Evolutionary conservation across 2,888 invertebrate species (phyloP), one percentile per base, ranked within the genome.

Genomic region (Alsophila aescularia): DNA sequence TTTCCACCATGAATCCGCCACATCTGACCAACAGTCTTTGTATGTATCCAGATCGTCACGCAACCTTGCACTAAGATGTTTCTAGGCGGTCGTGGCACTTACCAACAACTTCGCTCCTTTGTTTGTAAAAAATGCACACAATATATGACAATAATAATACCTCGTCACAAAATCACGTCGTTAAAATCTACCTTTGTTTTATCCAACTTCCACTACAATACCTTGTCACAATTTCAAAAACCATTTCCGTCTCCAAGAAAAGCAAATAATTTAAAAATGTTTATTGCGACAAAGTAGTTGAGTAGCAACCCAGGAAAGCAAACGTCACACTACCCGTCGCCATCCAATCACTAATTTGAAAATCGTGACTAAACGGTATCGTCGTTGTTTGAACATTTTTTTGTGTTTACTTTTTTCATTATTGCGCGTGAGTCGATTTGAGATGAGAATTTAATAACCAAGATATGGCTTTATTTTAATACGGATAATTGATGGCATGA

Each of bases 371-470:
- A 34, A 48, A 40, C 16, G 54, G 44, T 54, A 39, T 8, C 34
- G 43, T 54, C 54, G 12, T 29, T 44, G 43, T 54, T 34, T 39
- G 5, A 16, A 0, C 10, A 14, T 53, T 53, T 36, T 29, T 29
- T 29, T 29, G 21, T 29, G 10, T 29, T n/a, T 10, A 3, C 1
- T 32, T 13, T 12, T 32, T 32, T 32, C 13, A 6, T 13, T 27
- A 24, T 15, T 41, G 42, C 32, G 51, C 57, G 54, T 57, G 58
- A 55, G 42, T 43, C 31, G 39, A 21, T 39, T 10, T 2, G 36
- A 54, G 58, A 55, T 55, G 29, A 52, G 45, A 58, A 49, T 58
- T 48, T 49, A 58, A 52, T 55, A 52, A 61, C 55, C 45, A 58
- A 52, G 57, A 58, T 60, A 52, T 54, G 41, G 42, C 44, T 52